Conservation (phyloP, 2,888 invertebrate genomes). For the Coenonympha arcania region DNA sequence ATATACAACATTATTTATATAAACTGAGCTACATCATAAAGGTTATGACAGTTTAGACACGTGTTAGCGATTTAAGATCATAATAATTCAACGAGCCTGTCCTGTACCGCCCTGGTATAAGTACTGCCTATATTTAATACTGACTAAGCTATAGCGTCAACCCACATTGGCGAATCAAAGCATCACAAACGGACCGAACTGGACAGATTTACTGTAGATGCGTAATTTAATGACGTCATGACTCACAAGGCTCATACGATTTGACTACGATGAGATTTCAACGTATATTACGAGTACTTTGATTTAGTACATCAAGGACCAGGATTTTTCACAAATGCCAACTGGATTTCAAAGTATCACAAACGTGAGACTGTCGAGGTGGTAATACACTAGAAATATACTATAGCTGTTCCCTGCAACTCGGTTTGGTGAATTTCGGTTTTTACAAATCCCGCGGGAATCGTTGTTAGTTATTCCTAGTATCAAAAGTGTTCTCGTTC, state of each 20-base stretch:
- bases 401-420: too few species aligned
- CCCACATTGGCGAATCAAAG: background rate
- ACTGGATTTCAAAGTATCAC: too few species aligned
- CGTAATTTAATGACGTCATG: slow-evolving; percentile 1
- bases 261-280: background rate
- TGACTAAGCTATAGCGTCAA: background rate
- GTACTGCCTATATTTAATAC: background rate
- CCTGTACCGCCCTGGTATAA: background rate
- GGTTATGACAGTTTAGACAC: background rate
- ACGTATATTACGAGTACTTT: background rate
- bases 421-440: too few species aligned
- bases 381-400: too few species aligned
- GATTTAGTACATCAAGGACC: background rate
- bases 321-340: too few species aligned
- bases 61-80: background rate
- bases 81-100: background rate
- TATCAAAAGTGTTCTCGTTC: too few species aligned
- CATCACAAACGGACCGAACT: background rate
- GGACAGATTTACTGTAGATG: background rate
- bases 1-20: too few species aligned
- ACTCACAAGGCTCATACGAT: background rate
- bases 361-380: too few species aligned
- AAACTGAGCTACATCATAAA: too few species aligned
- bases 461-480: too few species aligned
- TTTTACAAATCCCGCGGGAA: too few species aligned